These are phyloP conservation scores for Caerostris extrusa DNA, from an alignment of 1,140 invertebrate species.

Conservation along the genomic window DNA sequence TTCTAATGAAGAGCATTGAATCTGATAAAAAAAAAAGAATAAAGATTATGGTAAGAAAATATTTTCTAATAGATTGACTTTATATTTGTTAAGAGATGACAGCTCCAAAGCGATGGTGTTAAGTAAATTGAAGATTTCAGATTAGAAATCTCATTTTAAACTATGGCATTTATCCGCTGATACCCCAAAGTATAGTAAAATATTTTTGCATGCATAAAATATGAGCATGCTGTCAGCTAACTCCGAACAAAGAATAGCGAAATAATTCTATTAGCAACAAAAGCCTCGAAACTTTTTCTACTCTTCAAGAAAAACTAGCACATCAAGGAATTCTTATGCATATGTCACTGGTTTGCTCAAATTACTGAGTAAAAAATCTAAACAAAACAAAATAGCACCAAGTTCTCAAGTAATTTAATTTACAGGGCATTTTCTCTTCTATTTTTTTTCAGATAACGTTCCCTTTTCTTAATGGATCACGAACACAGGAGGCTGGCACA, in stretches of 20 bases:
- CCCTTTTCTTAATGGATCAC: background rate
- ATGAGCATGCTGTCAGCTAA: background rate
- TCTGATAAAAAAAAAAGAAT: too few relatives aligned
- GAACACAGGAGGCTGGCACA: background rate
- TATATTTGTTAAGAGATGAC: background rate
- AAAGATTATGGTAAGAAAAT: too few relatives aligned
- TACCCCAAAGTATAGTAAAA: background rate
- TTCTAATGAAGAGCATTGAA: too few relatives aligned
- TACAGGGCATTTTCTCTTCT: background rate
- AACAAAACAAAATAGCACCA: background rate
- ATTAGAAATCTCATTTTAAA: conserved; percentile 4
- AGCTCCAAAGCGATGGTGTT: background rate
- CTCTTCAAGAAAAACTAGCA: background rate
- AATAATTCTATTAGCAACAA: background rate
- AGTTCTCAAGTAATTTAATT: conserved; percentile 33
- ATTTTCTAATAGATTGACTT: background rate
- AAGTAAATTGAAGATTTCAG: background rate
- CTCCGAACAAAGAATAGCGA: background rate
- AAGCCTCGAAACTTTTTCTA: background rate
- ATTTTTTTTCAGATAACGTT: background rate
- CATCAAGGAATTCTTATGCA: background rate
- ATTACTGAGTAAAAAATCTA: background rate
- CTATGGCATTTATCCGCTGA: background rate
- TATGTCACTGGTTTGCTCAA: background rate
- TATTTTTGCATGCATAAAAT: conserved; percentile 3